Base-by-base conservation (phyloP, 2,113 vertebrate genomes). In the Lycocorax pyrrhopterus region DNA sequence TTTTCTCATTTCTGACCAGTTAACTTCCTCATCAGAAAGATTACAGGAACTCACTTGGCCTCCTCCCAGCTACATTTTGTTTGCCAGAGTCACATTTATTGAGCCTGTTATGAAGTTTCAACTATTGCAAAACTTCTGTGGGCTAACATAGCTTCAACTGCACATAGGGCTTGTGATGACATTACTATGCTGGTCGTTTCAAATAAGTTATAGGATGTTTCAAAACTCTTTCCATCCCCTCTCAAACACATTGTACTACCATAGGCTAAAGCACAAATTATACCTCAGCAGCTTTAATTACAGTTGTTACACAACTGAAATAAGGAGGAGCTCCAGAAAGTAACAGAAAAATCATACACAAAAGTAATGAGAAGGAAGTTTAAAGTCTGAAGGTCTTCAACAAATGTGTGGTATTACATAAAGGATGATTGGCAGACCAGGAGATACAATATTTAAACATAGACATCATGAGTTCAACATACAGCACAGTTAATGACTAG, bases 61-160 rank as follows among this genome's bases (percentile, higher is more conserved):
- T 78, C 22, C 19, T 77, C 55, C 21, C 33, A 62, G 62, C 23
- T 78, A 72, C 16, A 26, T 44, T 25, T 73, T 25, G 13, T 89
- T 68, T 83, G 33, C 43, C 52, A 15, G 12, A 55, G 13, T 53
- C 53, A 58, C 10, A 7, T 80, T 75, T 94, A 81, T 49, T 63
- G 41, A 90, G 44, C 18, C 58, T 83, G 25, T 82, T 66, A 55
- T 0, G 4, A 27, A 83, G 33, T 49, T 76, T 53, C 47, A 77
- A 81, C 27, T 44, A 4, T 1, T 43, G 30, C 22, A 86, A 71
- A 66, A 71, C 43, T 35, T 55, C 20, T 0, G 0, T 16, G 32
- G 13, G 59, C 33, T 63, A 55, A 63, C 16, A 39, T 27, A 68
- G 73, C 18, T 69, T 91, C 20, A 47, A 12, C 32, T 62, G 29